These are phyloP conservation scores for Copidosoma aretas DNA, from an alignment of 2,888 invertebrate genomes.

Conservation along the genomic window DNA sequence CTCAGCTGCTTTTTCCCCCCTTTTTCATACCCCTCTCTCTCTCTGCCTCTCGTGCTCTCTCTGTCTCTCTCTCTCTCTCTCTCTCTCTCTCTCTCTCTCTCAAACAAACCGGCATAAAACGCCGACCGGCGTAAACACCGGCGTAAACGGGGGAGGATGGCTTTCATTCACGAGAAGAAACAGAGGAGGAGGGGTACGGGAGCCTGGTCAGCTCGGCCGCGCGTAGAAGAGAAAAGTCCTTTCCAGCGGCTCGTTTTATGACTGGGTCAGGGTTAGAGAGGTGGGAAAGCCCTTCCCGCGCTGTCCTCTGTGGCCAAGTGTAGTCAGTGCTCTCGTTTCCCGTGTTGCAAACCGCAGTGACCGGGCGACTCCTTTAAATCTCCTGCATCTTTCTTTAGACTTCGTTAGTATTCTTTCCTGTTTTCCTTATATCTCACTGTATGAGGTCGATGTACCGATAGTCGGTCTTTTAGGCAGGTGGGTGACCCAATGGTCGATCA, in stretches of 20 bases:
- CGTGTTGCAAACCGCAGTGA: too few relatives aligned
- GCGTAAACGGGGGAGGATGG: constrained; percentile 19
- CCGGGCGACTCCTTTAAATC: too few relatives aligned
- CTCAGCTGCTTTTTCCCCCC: too few relatives aligned
- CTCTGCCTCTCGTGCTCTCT: neutral
- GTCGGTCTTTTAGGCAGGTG: too few relatives aligned
- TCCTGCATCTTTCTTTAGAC: too few relatives aligned
- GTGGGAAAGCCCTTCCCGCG: constrained; percentile 37
- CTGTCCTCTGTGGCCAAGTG: too few relatives aligned
- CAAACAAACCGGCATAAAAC: constrained; percentile 36
- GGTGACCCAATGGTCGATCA: too few relatives aligned
- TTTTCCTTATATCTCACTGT: too few relatives aligned
- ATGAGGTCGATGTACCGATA: too few relatives aligned
- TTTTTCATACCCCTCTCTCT: too few relatives aligned
- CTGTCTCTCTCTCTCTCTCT: constrained; percentile 14
- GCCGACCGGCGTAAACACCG: constrained; percentile 43
- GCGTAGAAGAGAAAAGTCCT: constrained; percentile 58
- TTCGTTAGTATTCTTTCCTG: too few relatives aligned
- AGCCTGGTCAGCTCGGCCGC: constrained; percentile 54
- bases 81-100: neutral
- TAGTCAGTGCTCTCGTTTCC: too few relatives aligned
- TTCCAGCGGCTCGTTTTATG: constrained; percentile 55
- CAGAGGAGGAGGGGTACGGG: constrained; percentile 8
- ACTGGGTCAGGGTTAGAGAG: constrained; percentile 58
- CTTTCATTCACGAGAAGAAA: constrained; percentile 50